phyloP scores from a whole-genome alignment of 2,888 invertebrate species.

The Chydorus sphaericus region DNA sequence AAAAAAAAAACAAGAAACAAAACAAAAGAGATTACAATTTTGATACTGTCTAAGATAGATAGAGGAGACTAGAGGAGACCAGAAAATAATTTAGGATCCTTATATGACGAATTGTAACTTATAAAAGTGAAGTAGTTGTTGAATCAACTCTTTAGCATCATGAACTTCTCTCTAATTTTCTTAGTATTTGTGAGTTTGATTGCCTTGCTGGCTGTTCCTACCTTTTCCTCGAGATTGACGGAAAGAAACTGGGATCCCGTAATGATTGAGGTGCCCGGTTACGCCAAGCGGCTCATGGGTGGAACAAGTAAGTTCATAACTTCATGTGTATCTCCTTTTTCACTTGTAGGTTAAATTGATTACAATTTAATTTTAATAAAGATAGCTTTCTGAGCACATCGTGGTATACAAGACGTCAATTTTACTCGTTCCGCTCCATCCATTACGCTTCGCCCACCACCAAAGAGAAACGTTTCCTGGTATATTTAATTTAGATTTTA shows the following conservation, averaged over 20 bases:
- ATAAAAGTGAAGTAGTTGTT: too few relatives aligned
- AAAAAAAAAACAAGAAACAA: too few relatives aligned
- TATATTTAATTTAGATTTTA: too few relatives aligned
- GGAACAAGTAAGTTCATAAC: background rate
- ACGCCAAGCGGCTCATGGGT: background rate
- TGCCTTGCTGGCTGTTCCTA: background rate
- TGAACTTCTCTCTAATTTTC: background rate
- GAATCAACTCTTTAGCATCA: too few relatives aligned
- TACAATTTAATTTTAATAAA: too few relatives aligned
- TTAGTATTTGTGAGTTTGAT: background rate
- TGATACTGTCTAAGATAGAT: too few relatives aligned
- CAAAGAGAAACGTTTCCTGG: constrained; percentile 10
- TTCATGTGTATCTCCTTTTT: background rate
- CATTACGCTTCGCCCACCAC: constrained; percentile 11
- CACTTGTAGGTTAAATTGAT: background rate
- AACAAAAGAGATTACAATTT: too few relatives aligned
- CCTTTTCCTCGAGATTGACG: too few relatives aligned
- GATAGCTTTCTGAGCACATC: background rate
- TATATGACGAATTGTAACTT: too few relatives aligned
- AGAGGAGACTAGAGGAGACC: too few relatives aligned
- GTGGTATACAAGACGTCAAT: background rate
- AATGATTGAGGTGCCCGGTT: background rate
- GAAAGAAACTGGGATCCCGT: too few relatives aligned
- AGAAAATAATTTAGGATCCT: too few relatives aligned
- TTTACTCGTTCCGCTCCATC: constrained; percentile 9